A percentile compares a stretch with the other conserved stretches of the same genome.
phyloP scores from a whole-genome alignment of 2,888 invertebrate genomes.

The Julus scanicus region DNA sequence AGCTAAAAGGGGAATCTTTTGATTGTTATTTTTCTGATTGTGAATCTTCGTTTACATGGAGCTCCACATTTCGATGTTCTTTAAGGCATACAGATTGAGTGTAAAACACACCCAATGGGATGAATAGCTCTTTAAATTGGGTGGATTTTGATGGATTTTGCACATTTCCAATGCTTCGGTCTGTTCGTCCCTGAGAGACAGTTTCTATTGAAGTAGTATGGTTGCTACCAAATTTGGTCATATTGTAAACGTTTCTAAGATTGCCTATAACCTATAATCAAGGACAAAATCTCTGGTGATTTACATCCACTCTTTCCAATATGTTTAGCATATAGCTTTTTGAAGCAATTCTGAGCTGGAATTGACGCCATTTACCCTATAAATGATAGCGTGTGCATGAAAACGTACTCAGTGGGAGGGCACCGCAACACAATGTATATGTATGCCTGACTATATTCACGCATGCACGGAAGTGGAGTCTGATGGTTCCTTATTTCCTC shows the following conservation, averaged over 20 bases:
- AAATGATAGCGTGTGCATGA: neutral
- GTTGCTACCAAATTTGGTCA: neutral
- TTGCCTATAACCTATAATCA: neutral
- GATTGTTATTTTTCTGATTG: conserved; percentile 34
- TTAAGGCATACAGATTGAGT: neutral
- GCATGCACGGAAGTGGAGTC: neutral
- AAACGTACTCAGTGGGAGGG: neutral
- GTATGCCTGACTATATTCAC: neutral
- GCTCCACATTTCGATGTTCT: neutral
- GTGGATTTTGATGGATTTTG: neutral
- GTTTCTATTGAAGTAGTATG: neutral
- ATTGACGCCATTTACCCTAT: neutral
- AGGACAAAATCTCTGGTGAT: neutral
- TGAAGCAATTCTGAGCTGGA: neutral
- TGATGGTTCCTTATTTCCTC: neutral
- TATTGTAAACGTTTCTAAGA: neutral
- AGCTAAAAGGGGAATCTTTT: neutral
- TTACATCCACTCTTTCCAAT: neutral
- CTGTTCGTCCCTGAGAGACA: neutral
- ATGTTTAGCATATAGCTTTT: neutral
- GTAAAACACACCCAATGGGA: conserved; percentile 19
- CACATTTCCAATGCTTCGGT: neutral
- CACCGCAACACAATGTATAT: neutral
- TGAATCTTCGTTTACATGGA: neutral
- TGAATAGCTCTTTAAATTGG: neutral